These are phyloP conservation scores for Epizoanthus illoricatus DNA, from an alignment of 92 coral and sea anemone species.

Conservation along the genomic window DNA sequence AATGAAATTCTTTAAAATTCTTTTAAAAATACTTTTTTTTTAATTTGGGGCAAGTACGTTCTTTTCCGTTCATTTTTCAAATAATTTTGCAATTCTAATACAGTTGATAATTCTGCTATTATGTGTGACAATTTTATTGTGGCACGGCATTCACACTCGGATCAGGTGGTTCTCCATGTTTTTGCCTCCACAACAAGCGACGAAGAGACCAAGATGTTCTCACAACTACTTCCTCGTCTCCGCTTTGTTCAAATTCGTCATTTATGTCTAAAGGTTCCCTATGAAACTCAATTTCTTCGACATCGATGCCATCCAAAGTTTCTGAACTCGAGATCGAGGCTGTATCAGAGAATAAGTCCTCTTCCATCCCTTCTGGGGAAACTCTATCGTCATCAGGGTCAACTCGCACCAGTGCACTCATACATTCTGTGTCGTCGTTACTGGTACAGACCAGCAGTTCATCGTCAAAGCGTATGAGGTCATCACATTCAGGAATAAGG, in stretches of 20 bases:
- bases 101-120: too few species aligned
- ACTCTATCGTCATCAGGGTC: slow-evolving; percentile 63
- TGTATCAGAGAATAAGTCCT: slow-evolving; percentile 12
- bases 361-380: slow-evolving; percentile 73
- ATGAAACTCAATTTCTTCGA: neutral
- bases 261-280: neutral
- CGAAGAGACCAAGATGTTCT: slow-evolving; percentile 70
- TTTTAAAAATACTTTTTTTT: too few species aligned
- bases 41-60: too few species aligned
- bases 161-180: neutral
- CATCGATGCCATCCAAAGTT: slow-evolving; percentile 4
- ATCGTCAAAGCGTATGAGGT: slow-evolving; percentile 27
- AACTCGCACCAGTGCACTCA: slow-evolving; percentile 61
- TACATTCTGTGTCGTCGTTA: slow-evolving; percentile 7
- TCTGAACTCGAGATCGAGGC: slow-evolving; percentile 20
- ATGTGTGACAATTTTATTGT: neutral
- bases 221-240: slow-evolving; percentile 59
- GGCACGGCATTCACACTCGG: slow-evolving; percentile 6
- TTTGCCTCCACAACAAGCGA: slow-evolving; percentile 32
- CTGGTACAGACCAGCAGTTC: slow-evolving; percentile 5
- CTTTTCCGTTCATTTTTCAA: too few species aligned
- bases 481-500: neutral
- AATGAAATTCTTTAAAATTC: too few species aligned
- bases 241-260: neutral
- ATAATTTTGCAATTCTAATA: too few species aligned